A percentile compares a stretch with the other conserved stretches of the same genome.
Conservation (phyloP, 2,888 invertebrate genomes). For the Caenorhabditis uteleia region DNA sequence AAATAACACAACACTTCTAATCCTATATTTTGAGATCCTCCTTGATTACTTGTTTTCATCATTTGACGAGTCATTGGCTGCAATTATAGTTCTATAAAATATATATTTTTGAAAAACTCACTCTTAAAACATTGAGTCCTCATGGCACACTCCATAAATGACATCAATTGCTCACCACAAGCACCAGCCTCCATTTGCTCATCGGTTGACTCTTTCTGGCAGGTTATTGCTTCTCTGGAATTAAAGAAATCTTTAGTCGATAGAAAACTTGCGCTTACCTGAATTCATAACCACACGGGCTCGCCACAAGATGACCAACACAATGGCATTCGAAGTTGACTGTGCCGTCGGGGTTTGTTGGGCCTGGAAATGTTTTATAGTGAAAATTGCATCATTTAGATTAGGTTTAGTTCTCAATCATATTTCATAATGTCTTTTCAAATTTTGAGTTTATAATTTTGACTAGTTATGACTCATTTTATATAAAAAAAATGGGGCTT, state of each 20-base stretch:
- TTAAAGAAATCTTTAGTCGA: not conserved
- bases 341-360: constrained; percentile 63
- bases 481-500: constrained; percentile 3
- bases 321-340: constrained; percentile 69
- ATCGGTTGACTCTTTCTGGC: constrained; percentile 60
- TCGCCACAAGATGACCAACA: constrained; percentile 66
- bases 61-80: constrained; percentile 7
- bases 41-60: too few species aligned
- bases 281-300: constrained; percentile 66
- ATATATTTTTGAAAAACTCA: constrained; percentile 15
- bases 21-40: too few species aligned
- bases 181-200: constrained; percentile 63
- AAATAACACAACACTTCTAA: not conserved
- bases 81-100: not conserved
- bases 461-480: not conserved
- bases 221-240: constrained; percentile 58
- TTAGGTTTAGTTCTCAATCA: too few species aligned
- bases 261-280: constrained; percentile 18
- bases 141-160: constrained; percentile 66
- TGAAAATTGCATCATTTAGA: too few species aligned
- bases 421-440: not conserved
- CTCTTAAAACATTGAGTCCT: constrained; percentile 64
- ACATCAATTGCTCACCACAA: constrained; percentile 64
- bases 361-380: constrained; percentile 47
- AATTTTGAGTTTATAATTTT: not conserved